Base-by-base conservation (phyloP, 2,888 invertebrate species). In the Netelia inedita region DNA sequence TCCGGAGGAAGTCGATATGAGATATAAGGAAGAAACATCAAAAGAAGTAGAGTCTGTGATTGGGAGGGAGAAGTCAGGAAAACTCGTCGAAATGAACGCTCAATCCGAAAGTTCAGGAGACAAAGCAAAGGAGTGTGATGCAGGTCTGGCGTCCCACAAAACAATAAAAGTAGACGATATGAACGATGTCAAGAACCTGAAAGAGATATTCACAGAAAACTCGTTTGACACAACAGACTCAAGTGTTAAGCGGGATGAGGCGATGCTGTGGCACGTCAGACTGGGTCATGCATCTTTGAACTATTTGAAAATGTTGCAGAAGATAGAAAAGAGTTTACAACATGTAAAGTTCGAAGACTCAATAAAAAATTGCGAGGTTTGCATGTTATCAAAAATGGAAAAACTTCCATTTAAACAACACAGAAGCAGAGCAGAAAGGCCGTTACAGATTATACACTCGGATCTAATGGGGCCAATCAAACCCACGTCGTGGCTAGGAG, bases 341-440 rank as follows among this genome's bases (percentile, higher is more conserved):
- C 46, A 88, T 41, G 85, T 88, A 59, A 87, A 85, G 19, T 90
- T 89, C 73, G 87, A 89, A 65, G 87, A 89, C 10, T 61, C 83
- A 14, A 89, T 89, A 11, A 75, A 50, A 80, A 87, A 89, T 16
- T 89, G 89, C 55, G 88, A 89, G 79, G 55, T 79, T 10, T 86
- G 86, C 43, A 82, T 85, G 19, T 16, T 83, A 28, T 57, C 86
- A 3, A 88, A 88, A 82, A 87, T 89, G 82, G 86, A 88, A 68
- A 89, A 87, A 81, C 59, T 85, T 0, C 86, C 82, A 43, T 88
- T 88, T 28, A 85, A 86, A 79, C 43, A 68, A 9, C 43, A 55
- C 9, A 74, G 84, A 28, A 81, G 10, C 19, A 53, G 84, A 84
- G 80, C 68, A 73, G 65, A 78, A 1, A 81, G 81, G 55, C 85